Percentiles rank a stretch among this genome's conserved stretches.
Conservation (phyloP, 2,113 vertebrate genomes). For the Circaetus cinerascens region DNA sequence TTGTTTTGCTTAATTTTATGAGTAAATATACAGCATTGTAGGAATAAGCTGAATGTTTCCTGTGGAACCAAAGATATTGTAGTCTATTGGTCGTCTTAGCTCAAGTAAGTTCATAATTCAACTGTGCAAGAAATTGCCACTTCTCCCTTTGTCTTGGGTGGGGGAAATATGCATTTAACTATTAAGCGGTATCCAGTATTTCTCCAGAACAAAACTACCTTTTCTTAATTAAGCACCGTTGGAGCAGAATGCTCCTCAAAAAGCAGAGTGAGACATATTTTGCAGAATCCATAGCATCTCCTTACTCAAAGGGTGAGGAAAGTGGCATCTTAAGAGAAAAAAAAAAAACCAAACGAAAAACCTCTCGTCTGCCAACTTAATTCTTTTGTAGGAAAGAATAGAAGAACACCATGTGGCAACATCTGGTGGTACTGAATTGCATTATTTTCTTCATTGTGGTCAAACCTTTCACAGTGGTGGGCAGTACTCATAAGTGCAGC, state of each 20-base stretch:
- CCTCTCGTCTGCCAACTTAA: neutral
- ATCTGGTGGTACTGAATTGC: neutral
- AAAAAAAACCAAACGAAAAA: rapidly evolving
- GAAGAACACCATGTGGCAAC: neutral
- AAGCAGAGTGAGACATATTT: neutral
- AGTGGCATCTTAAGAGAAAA: neutral
- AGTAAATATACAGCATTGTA: neutral
- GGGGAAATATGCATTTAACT: neutral
- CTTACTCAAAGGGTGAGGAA: neutral
- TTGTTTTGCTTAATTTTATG: neutral
- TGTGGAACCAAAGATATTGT: neutral
- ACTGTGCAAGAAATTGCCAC: neutral
- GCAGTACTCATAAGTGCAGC: neutral
- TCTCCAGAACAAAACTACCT: neutral
- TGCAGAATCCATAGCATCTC: neutral
- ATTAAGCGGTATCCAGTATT: neutral
- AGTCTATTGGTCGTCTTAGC: neutral
- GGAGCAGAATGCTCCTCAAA: neutral
- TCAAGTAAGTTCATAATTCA: neutral
- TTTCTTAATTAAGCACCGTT: neutral
- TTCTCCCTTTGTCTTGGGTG: neutral
- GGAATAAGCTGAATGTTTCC: neutral
- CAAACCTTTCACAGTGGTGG: neutral
- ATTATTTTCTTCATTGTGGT: neutral
- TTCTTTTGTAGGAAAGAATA: neutral